These are phyloP conservation scores for Leptoteleia sp. DNA, from an alignment of 1,140 invertebrate species.

Conservation along the genomic window DNA sequence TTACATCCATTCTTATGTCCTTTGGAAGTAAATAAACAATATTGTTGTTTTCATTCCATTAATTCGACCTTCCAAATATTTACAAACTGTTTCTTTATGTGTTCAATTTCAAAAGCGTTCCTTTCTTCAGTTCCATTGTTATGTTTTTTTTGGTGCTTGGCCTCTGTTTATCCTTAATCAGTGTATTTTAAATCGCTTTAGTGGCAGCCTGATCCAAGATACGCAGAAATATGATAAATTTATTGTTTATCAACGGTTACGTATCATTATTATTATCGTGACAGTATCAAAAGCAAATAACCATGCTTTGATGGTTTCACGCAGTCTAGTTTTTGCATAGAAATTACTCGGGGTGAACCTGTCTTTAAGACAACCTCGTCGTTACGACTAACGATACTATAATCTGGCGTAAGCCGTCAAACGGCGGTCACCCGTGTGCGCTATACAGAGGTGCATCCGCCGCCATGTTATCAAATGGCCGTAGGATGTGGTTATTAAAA, in stretches of 20 bases:
- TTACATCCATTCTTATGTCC: too few species aligned
- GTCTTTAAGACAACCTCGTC: constrained; percentile 60
- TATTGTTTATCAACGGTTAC: constrained; percentile 16
- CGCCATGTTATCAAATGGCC: constrained; percentile 76
- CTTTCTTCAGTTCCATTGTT: too few species aligned
- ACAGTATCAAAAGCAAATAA: constrained; percentile 52
- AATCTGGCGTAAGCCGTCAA: constrained; percentile 66
- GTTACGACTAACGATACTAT: constrained; percentile 68
- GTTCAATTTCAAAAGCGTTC: too few species aligned
- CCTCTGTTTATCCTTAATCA: too few species aligned
- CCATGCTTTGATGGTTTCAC: constrained; percentile 49
- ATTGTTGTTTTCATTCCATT: too few species aligned
- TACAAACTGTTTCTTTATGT: too few species aligned
- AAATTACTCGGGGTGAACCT: constrained; percentile 51
- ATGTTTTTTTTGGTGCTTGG: too few species aligned
- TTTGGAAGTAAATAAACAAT: too few species aligned
- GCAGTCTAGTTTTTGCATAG: constrained; percentile 61
- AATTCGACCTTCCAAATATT: too few species aligned
- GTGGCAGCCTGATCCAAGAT: too few species aligned
- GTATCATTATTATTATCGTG: constrained; percentile 51
- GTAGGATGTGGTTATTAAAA: constrained; percentile 80
- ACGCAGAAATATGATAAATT: constrained; percentile 17
- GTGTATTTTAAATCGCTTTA: too few species aligned
- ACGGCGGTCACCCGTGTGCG: constrained; percentile 57
- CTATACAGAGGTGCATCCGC: constrained; percentile 71